phyloP scores from a whole-genome alignment of 2,113 vertebrate genomes.

The Sylvia atricapilla region DNA sequence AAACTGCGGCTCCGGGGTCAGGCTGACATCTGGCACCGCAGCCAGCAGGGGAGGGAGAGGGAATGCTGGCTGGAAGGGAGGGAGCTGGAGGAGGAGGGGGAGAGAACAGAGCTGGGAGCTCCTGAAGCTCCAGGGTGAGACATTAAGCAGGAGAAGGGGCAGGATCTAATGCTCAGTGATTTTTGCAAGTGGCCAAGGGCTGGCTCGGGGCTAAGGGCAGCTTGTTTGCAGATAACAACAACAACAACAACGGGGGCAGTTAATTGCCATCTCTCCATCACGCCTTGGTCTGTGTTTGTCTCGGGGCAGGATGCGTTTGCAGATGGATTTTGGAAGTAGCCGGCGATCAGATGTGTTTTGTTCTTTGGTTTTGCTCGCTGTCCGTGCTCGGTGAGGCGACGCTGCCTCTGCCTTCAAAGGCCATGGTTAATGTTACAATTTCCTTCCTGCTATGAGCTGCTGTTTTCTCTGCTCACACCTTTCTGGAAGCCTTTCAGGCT shows the following conservation, averaged over 20 bases:
- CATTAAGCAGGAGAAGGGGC: background rate
- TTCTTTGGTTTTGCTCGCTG: background rate
- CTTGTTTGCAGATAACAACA: background rate
- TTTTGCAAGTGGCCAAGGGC: background rate
- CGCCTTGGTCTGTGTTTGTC: background rate
- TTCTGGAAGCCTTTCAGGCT: background rate
- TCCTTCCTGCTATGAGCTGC: background rate
- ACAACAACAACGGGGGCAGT: background rate
- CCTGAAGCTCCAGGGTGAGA: background rate
- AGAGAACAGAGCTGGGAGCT: background rate
- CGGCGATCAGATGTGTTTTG: background rate
- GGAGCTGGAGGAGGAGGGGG: slow-evolving; percentile 15
- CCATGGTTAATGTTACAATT: background rate
- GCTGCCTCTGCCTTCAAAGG: background rate
- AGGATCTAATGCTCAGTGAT: background rate
- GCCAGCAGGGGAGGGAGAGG: background rate
- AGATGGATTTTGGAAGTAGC: background rate
- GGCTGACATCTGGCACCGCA: slow-evolving; percentile 27
- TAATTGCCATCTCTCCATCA: background rate
- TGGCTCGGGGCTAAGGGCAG: background rate
- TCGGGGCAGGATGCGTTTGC: background rate
- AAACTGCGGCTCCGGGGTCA: background rate
- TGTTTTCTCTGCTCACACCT: background rate
- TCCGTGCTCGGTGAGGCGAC: background rate
- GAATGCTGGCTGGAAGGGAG: background rate